These are phyloP conservation scores for Platysternon megacephalum DNA, from an alignment of 2,113 vertebrate species.

Conservation along the genomic window DNA sequence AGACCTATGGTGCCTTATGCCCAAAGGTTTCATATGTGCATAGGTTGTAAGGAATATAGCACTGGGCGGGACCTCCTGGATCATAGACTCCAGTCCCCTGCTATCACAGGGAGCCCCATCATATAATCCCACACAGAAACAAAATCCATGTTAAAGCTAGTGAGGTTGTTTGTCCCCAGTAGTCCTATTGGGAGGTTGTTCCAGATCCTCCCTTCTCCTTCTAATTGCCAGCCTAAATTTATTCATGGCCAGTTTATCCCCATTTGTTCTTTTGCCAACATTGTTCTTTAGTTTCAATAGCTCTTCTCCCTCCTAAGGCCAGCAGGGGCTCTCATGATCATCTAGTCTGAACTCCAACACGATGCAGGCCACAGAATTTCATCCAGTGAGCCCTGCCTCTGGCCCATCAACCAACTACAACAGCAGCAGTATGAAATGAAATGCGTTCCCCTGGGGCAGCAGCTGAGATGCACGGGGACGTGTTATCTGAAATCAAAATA, in stretches of 20 bases:
- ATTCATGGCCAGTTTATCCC: not conserved
- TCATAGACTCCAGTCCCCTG: not conserved
- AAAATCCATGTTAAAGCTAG: not conserved
- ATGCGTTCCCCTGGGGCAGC: not conserved
- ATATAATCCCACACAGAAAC: not conserved
- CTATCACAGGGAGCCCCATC: not conserved
- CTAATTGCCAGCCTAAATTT: not conserved
- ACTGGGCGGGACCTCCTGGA: not conserved
- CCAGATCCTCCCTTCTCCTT: not conserved
- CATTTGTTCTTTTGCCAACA: not conserved
- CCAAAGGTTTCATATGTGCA: accelerated
- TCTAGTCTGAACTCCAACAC: not conserved
- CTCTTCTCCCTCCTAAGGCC: not conserved
- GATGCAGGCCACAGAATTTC: not conserved
- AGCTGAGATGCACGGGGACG: not conserved
- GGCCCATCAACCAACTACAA: not conserved
- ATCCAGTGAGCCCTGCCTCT: not conserved
- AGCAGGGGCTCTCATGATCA: not conserved
- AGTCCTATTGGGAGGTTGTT: not conserved
- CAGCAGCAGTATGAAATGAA: not conserved
- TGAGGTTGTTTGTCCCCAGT: too few relatives aligned
- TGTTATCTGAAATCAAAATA: accelerated
- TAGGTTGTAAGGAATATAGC: not conserved
- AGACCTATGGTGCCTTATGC: not conserved
- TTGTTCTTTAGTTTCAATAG: not conserved